Evolutionary conservation across 2,113 vertebrate species (phyloP).

Genomic region (Uria lomvia): DNA sequence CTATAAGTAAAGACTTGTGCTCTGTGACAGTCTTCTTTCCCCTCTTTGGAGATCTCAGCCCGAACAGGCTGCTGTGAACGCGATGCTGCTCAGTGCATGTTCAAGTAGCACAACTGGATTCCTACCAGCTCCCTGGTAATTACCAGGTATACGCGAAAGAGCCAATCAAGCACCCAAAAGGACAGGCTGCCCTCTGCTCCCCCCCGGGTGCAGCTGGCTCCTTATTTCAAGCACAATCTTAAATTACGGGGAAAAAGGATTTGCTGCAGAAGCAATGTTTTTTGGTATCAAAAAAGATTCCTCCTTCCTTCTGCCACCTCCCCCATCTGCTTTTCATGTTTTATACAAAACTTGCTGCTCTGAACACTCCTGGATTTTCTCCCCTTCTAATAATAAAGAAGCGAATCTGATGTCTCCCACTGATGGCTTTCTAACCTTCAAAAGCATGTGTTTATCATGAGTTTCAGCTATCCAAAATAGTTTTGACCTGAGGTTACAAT

Average conservation of each 20-base stretch:
- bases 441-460: constrained; percentile 76
- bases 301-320: constrained; percentile 58
- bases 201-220: constrained; percentile 40
- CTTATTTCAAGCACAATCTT: constrained; percentile 63
- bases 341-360: constrained; percentile 54
- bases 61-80: not conserved
- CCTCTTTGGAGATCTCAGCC: not conserved
- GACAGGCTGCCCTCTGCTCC: constrained; percentile 58
- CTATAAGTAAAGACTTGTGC: not conserved
- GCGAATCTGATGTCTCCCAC: constrained; percentile 66
- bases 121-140: constrained; percentile 26
- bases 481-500: constrained; percentile 78
- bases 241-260: constrained; percentile 64
- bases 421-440: constrained; percentile 70
- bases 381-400: constrained; percentile 66
- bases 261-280: constrained; percentile 65
- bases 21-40: not conserved
- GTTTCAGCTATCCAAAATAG: constrained; percentile 74
- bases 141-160: constrained; percentile 49
- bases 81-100: not conserved
- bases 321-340: constrained; percentile 60
- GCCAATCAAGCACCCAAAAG: constrained; percentile 58
- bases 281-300: constrained; percentile 50
- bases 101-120: constrained; percentile 24
- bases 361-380: constrained; percentile 53